A percentile compares a stretch with the other conserved stretches of the same genome.
Conservation (phyloP, 2,797 vertebrate species). For the Catharus ustulatus region DNA sequence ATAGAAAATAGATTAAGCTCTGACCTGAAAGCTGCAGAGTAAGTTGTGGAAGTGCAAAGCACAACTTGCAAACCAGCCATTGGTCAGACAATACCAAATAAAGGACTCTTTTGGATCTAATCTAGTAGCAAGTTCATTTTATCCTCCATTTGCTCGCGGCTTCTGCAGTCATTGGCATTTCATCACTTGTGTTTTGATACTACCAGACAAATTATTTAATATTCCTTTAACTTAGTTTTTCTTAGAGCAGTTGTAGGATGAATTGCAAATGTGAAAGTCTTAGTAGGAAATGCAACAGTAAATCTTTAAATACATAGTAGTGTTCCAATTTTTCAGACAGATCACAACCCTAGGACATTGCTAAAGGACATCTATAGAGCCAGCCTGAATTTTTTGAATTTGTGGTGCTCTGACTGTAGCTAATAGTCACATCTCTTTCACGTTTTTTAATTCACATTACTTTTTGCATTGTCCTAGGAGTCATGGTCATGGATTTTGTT, state of each 20-base stretch:
- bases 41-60: background rate
- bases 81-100: background rate
- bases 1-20: background rate
- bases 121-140: background rate
- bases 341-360: background rate
- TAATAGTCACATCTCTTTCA: background rate
- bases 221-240: background rate
- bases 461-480: background rate
- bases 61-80: background rate
- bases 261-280: background rate
- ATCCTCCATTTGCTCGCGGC: background rate
- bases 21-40: background rate
- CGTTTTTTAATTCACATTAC: background rate
- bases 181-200: background rate
- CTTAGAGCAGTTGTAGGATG: background rate
- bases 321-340: background rate
- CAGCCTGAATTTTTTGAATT: background rate
- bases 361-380: background rate
- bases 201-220: background rate
- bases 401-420: background rate
- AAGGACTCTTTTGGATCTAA: background rate
- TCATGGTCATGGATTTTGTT: background rate
- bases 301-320: background rate
- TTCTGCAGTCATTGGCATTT: background rate
- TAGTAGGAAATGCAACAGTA: background rate